These are phyloP conservation scores for Drosophila incognita DNA, from an alignment of 2,888 invertebrate species.

Conservation along the genomic window DNA sequence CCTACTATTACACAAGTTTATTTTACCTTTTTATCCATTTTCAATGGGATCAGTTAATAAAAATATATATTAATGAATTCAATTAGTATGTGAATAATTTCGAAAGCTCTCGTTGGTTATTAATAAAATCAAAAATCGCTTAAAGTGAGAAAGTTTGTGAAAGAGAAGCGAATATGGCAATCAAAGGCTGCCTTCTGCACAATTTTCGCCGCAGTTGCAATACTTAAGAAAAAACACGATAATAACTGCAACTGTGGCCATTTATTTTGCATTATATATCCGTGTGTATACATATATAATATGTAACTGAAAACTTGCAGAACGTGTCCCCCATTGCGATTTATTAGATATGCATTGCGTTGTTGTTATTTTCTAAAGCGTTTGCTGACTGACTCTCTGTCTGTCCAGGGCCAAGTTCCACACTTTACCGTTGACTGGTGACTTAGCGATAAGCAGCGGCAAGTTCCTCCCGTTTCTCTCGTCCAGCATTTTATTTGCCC, in stretches of 20 bases:
- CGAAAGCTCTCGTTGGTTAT: not conserved
- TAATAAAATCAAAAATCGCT: not conserved
- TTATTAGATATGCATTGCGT: conserved; percentile 56
- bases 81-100: not conserved
- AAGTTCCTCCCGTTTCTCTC: not conserved
- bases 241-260: conserved; percentile 22
- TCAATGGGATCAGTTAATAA: not conserved
- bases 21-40: not conserved
- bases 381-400: conserved; percentile 26
- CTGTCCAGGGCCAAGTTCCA: conserved; percentile 14
- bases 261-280: conserved; percentile 28
- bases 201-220: not conserved
- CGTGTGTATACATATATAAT: not conserved
- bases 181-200: not conserved
- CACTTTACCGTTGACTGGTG: conserved; percentile 13
- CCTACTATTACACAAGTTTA: not conserved
- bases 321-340: conserved; percentile 4
- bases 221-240: not conserved
- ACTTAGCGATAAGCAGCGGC: conserved; percentile 37
- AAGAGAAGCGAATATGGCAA: not conserved
- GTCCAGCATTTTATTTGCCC: conserved; percentile 37
- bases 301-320: conserved; percentile 20
- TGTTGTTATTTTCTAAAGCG: conserved; percentile 22
- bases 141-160: not conserved
- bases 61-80: not conserved